Evolutionary conservation across 2,888 invertebrate species (phyloP).

Genomic region (Lissonota sp.): DNA sequence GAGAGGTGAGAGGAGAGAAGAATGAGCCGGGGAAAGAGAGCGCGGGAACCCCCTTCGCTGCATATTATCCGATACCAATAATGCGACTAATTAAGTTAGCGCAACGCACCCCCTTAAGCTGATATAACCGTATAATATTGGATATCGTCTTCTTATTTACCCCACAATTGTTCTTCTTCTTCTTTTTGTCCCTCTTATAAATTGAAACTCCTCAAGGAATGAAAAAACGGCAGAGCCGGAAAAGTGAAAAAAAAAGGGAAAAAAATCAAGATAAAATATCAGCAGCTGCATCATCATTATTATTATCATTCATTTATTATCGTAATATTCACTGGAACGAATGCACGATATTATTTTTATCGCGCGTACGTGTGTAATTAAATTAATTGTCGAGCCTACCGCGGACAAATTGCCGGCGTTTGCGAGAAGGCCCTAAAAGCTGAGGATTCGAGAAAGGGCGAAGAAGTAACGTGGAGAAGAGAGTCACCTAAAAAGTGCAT

Average conservation of each 20-base stretch:
- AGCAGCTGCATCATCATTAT: slow-evolving; percentile 53
- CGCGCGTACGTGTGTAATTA: slow-evolving; percentile 71
- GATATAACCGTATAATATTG: slow-evolving; percentile 82
- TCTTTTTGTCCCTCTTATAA: not conserved
- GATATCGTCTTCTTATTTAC: slow-evolving; percentile 67
- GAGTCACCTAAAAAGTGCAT: not conserved
- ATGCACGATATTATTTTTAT: slow-evolving; percentile 70
- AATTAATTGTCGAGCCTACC: slow-evolving; percentile 74
- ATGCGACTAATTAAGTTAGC: slow-evolving; percentile 83
- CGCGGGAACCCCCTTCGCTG: slow-evolving; percentile 81
- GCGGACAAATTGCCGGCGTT: slow-evolving; percentile 70
- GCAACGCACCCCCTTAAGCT: slow-evolving; percentile 78
- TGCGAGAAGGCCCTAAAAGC: slow-evolving; percentile 6
- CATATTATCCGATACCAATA: slow-evolving; percentile 84
- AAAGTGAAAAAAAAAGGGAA: slow-evolving; percentile 2
- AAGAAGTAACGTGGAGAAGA: not conserved
- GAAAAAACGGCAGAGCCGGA: not conserved
- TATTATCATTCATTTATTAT: slow-evolving; percentile 29
- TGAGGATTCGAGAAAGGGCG: not conserved
- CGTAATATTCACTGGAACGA: slow-evolving; percentile 52
- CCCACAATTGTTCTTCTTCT: slow-evolving; percentile 6
- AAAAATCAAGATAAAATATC: slow-evolving; percentile 56
- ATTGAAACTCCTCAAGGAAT: not conserved
- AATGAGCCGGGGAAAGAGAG: slow-evolving; percentile 50
- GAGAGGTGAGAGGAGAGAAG: slow-evolving; percentile 23